Evolutionary conservation across 2,888 invertebrate genomes (phyloP), one percentile per base, ranked within the genome.

Genomic region (Drosophila mayaguana): DNA sequence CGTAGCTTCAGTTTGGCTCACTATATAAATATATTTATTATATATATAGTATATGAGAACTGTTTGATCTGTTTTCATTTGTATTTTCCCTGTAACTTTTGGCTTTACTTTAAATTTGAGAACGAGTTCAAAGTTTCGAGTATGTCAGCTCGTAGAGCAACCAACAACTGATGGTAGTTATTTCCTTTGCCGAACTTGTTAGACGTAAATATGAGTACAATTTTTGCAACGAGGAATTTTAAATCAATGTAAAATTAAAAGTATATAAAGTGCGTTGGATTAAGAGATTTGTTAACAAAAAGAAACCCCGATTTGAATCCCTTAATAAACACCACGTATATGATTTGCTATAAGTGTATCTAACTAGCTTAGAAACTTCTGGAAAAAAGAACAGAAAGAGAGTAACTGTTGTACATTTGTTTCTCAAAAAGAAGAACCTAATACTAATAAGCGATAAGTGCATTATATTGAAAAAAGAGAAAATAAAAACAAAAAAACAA

Each of bases 201-300:
- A 74, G 57, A 79, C 75, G 69, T 73, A 75, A 77, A 66, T 57
- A 77, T 72, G 72, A 89, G 88, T 88, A 90, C 83, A 88, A 90
- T 75, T 86, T 81, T 87, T 73, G 90, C 86, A 88, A 89, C 81
- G 88, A 83, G 83, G 90, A 88, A 86, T 88, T 88, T 89, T 78
- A 63, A 71, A 78, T 56, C 61, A 71, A 59, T 40, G 9, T 25
- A 43, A 64, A 53, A 38, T 63, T 42, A 54, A 53, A 48, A 40
- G 48, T 3, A 63, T 34, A 45, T 59, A 56, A 50, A 34, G 32
- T n/a, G 36, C 60, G 57, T 81, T 62, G 50, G 28, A 57, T 65
- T 63, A 61, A 20, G 51, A 53, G 36, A 59, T 63, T 65, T 53
- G 64, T 61, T 72, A 43, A 65, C 42, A 25, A 62, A 62, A 57